Base-by-base conservation (phyloP, 37 sponge, comb jelly and placozoan genomes). In the Ephydatia muelleri region DNA sequence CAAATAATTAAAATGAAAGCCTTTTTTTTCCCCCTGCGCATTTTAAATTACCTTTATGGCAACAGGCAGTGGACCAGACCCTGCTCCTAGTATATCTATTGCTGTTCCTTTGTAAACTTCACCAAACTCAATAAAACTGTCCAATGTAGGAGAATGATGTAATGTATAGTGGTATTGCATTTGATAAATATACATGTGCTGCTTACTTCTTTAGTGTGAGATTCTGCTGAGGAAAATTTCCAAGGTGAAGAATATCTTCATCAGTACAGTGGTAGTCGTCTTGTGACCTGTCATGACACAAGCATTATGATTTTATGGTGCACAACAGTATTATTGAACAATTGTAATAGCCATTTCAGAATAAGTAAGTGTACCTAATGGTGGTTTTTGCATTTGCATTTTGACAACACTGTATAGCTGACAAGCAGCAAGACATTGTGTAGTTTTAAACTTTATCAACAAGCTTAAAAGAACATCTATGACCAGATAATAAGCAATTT, bases 121-220 rank as follows among this genome's bases (percentile, higher is more conserved):
- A 73, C 93, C 93, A 93, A 93, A 93, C 65, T 88, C 90, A 71
- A 89, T 83, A 48, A 84, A 88, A 19, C 85, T 92, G 77, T 27
- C 6, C 6, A 9, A 43, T 43, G 43, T 43, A 43, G 3, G 43
- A 6, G 43, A 43, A 43, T 3, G 43, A 6, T 43, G 43, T 6
- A 43, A 43, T 9, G 3, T 6, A 43, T 43, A 43, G 43, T 43
- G 43, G 3, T 6, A 43, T 68, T 4, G 92, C 88, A 79, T 86
- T 88, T 47, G 11, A 67, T 6, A 3, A 43, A 6, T n/a, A n/a
- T n/a, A 67, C 36, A 25, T 12, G 76, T 32, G 30, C 23, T n/a
- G n/a, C 87, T 67, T 86, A 93, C 93, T 4, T 89, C 40, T 93
- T 90, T 38, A 93, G 78, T 71, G 71, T 89, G 33, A 93, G 80